Conservation (phyloP, 2,797 vertebrate genomes). For the Malacoraja senta region DNA sequence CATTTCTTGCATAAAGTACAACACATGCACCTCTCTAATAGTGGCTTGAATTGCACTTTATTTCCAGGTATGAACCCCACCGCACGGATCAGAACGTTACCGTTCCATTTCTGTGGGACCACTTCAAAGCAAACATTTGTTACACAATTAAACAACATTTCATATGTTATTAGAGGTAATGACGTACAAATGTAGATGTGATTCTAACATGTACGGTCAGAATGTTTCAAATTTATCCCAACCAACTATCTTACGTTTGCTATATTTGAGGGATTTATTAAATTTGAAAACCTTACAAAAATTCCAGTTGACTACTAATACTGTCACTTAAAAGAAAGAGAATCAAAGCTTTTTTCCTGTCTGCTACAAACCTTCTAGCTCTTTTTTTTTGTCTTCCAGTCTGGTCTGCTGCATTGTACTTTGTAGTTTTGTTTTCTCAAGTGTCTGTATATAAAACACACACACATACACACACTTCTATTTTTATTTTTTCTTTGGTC, state of each 20-base stretch:
- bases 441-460: neutral
- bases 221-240: neutral
- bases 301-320: neutral
- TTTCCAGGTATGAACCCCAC: neutral
- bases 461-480: neutral
- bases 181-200: neutral
- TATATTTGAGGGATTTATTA: neutral
- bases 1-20: neutral
- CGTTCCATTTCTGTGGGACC: neutral
- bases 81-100: neutral
- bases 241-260: neutral
- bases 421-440: neutral
- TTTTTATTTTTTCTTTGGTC: neutral
- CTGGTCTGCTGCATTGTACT: neutral
- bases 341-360: neutral
- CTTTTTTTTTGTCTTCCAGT: neutral
- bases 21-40: neutral
- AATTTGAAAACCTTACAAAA: neutral
- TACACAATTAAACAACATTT: neutral
- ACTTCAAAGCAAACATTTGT: neutral
- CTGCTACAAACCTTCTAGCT: neutral
- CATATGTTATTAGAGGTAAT: neutral
- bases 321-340: neutral
- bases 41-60: neutral
- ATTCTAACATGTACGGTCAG: neutral